Conservation (phyloP, 2,797 vertebrate genomes). For the Mormyrops attenuatus region DNA sequence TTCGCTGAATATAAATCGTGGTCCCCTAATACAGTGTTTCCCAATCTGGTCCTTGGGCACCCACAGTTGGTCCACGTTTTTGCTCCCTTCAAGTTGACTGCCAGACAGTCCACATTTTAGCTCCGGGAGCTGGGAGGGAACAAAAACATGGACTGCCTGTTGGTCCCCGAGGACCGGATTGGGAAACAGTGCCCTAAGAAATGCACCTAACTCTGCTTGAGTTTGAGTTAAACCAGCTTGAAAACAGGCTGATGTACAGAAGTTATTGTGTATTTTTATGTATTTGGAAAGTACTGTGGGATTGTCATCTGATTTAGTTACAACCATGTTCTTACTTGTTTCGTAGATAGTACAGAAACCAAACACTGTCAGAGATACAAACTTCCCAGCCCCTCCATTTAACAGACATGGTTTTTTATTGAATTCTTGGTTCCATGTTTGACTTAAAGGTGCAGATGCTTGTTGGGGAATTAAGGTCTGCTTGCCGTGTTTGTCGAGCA, state of each 20-base stretch:
- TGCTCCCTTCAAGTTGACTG: background rate
- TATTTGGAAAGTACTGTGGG: background rate
- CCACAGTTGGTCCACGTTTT: background rate
- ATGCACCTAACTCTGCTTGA: background rate
- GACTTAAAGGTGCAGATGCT: background rate
- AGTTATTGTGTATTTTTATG: background rate
- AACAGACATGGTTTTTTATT: background rate
- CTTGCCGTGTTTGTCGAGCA: conserved; percentile 38
- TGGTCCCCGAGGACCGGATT: background rate
- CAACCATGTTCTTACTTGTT: background rate
- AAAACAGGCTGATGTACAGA: background rate
- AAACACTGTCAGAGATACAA: background rate
- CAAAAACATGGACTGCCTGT: background rate
- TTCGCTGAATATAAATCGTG: background rate
- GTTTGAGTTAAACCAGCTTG: background rate
- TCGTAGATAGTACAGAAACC: background rate
- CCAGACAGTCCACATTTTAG: background rate
- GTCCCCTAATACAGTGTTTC: background rate
- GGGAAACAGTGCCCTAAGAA: background rate
- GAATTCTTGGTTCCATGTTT: background rate
- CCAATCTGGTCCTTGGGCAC: background rate
- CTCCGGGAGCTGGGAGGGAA: background rate
- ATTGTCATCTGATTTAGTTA: background rate
- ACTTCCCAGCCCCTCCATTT: background rate
- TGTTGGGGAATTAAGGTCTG: background rate